Evolutionary conservation across 2,113 vertebrate species (phyloP), one percentile per base, ranked within the genome.

Genomic region (Phrynosoma platyrhinos): DNA sequence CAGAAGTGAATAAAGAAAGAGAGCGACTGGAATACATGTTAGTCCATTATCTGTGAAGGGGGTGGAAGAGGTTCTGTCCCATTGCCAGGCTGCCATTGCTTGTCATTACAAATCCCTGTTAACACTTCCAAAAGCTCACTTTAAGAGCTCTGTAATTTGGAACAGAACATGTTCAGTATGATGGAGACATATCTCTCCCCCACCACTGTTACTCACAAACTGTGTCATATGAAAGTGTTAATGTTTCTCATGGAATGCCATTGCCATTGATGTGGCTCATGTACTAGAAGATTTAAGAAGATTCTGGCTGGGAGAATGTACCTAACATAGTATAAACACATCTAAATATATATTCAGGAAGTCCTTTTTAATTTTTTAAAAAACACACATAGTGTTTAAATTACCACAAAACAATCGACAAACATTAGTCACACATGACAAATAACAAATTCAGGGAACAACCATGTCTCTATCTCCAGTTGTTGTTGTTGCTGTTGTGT

Each of bases 191-290:
- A 7, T 66, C 13, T 83, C 66, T 86, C 27, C 18, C 12, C 58
- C 13, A 47, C 58, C 12, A 40, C 69, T 74, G 0, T 0, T 42
- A 77, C 5, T 82, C 71, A 83, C 18, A 68, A 74, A 12, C 16
- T 74, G 16, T 90, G 79, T 83, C 85, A 79, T 55, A 23, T 0
- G 0, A 74, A 47, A 87, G 2, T 9, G 58, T 86, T 80, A 84
- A 36, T 0, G 18, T 7, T 0, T 42, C 30, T 68, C 1, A 0
- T 82, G 66, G 25, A 3, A 53, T 68, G 5, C 4, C 0, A 55
- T 87, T 79, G 18, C 3, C 42, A 0, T 0, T 18, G 18, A n/a
- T 9, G 0, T 90, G 1, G 72, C 36, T 0, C 0, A 0, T 30
- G 13, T 72, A 58, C 55, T 10, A 68, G 30, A 84, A 80, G 55